Conservation (phyloP, 2,888 invertebrate genomes). For the Ophion costatus region DNA sequence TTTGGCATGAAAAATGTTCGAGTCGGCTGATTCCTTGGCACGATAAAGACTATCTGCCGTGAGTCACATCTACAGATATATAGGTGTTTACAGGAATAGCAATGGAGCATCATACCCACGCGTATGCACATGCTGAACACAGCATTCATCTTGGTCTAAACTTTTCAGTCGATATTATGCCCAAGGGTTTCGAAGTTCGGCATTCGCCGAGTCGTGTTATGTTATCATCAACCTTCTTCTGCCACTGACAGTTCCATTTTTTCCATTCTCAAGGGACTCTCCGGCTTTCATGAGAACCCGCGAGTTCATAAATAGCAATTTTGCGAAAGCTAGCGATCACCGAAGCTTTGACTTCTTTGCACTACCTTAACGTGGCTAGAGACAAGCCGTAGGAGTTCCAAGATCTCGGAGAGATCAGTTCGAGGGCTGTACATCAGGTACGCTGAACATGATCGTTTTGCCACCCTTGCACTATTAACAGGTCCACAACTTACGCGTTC, state of each 20-base stretch:
- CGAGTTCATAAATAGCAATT: conserved; percentile 69
- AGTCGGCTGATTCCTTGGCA: conserved; percentile 42
- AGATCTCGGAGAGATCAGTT: not conserved
- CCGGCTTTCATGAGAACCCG: conserved; percentile 29
- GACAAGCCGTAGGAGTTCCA: not conserved
- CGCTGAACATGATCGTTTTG: not conserved
- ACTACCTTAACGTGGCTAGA: not conserved
- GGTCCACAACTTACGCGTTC: not conserved
- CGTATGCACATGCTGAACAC: conserved; percentile 19
- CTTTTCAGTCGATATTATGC: conserved; percentile 72
- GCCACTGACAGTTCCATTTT: conserved; percentile 48
- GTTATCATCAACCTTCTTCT: conserved; percentile 38
- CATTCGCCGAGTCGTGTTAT: conserved; percentile 22
- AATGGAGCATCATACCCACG: conserved; percentile 20
- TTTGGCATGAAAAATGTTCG: conserved; percentile 67
- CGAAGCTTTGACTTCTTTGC: conserved; percentile 26
- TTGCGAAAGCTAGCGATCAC: conserved; percentile 59
- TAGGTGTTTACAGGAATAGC: conserved; percentile 24
- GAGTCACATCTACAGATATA: conserved; percentile 50
- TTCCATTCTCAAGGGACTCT: conserved; percentile 33
- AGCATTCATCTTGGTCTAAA: conserved; percentile 72
- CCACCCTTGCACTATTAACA: not conserved
- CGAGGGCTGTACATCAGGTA: not conserved
- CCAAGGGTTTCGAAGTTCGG: conserved; percentile 43
- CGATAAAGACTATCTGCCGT: conserved; percentile 56